phyloP scores from a whole-genome alignment of 2,113 vertebrate genomes.

The Nannobrachium achirus region DNA sequence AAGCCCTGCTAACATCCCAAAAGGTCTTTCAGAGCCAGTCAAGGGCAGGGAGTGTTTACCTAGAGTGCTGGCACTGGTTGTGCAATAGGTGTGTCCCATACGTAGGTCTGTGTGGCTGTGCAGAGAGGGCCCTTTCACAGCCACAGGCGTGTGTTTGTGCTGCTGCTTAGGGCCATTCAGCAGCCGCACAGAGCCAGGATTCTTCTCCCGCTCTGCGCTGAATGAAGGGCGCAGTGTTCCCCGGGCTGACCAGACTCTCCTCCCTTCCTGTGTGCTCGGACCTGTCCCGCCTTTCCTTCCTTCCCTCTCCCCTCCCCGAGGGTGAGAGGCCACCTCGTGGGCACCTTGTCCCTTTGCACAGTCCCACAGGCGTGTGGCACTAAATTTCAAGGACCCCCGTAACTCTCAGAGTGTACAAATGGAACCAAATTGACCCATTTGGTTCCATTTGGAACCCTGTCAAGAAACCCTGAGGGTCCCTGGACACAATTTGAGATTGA shows the following conservation, averaged over 20 bases:
- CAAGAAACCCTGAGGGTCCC: too few relatives aligned
- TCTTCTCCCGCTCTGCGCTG: constrained; percentile 85
- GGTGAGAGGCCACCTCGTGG: constrained; percentile 41
- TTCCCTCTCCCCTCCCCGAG: constrained; percentile 50
- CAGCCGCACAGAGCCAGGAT: constrained; percentile 88
- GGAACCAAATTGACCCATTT: too few relatives aligned
- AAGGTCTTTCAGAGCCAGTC: constrained; percentile 66
- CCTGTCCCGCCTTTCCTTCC: constrained; percentile 89
- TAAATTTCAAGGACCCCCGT: too few relatives aligned
- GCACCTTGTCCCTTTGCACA: constrained; percentile 30
- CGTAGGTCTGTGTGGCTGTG: constrained; percentile 80
- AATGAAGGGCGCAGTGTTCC: constrained; percentile 88
- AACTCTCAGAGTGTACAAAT: too few relatives aligned
- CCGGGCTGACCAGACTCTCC: constrained; percentile 83
- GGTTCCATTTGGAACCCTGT: too few relatives aligned
- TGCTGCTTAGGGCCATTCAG: constrained; percentile 79
- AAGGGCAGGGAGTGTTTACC: constrained; percentile 74
- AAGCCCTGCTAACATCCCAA: constrained; percentile 69
- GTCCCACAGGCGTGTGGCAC: constrained; percentile 22
- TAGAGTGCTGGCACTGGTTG: constrained; percentile 72
- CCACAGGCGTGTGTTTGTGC: constrained; percentile 89
- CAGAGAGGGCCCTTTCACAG: constrained; percentile 78
- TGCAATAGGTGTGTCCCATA: constrained; percentile 74
- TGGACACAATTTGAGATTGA: not conserved
- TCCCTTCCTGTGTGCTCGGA: constrained; percentile 91